A percentile compares a stretch with the other conserved stretches of the same genome.
These are phyloP conservation scores for Onychomys arenicola DNA, from an alignment of 2,797 vertebrate species.

Conservation along the genomic window DNA sequence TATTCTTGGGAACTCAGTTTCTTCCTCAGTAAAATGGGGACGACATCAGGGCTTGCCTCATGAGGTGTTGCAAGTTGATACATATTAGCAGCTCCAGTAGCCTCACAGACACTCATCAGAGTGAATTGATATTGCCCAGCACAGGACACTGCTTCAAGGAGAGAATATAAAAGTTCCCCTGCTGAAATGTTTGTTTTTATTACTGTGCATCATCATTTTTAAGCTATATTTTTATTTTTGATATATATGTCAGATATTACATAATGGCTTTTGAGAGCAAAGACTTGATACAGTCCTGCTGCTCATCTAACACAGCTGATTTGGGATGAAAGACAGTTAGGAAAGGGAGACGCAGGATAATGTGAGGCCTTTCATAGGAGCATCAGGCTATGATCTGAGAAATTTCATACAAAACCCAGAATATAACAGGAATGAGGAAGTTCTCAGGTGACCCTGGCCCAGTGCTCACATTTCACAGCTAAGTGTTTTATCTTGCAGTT, in stretches of 20 bases:
- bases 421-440: conserved; percentile 42
- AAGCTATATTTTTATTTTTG: neutral
- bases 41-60: neutral
- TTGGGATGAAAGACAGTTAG: neutral
- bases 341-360: neutral
- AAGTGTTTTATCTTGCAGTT: conserved; percentile 8
- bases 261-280: neutral
- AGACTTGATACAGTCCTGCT: conserved; percentile 3
- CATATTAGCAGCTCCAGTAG: neutral
- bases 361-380: neutral
- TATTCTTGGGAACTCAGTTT: conserved; percentile 18
- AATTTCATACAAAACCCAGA: conserved; percentile 38
- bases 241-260: conserved; percentile 10
- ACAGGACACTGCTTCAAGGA: neutral
- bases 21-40: neutral
- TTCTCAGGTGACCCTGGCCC: neutral
- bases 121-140: neutral
- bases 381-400: neutral
- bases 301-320: neutral
- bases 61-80: neutral
- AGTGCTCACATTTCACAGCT: conserved; percentile 2
- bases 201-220: conserved; percentile 1
- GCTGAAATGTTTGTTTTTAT: neutral
- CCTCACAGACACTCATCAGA: neutral
- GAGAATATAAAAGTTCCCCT: neutral